Conservation (phyloP, 2,888 invertebrate species). For the Tiphia femorata region DNA sequence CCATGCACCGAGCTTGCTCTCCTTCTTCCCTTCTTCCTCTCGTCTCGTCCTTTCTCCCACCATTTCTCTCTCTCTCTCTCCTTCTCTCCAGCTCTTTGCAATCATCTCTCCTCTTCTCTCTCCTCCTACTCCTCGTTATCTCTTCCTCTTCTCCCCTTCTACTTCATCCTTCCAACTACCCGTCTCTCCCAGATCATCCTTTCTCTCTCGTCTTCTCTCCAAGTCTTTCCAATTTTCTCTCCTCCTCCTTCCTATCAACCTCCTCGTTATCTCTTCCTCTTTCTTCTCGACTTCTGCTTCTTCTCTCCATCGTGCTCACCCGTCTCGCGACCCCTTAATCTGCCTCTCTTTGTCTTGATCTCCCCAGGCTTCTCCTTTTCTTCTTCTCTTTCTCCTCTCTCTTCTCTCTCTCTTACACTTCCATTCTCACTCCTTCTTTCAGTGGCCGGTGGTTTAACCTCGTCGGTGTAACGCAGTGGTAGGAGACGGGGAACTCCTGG, state of each 20-base stretch:
- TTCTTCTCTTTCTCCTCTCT: neutral
- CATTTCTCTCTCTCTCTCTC: neutral
- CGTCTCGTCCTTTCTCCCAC: neutral
- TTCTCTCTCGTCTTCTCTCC: too few species aligned
- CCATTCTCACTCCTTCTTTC: conserved; percentile 9
- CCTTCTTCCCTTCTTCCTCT: neutral
- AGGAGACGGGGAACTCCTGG: conserved; percentile 31
- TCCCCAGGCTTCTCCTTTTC: too few species aligned
- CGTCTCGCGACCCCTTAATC: too few species aligned
- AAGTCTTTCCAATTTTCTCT: too few species aligned
- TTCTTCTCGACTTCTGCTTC: too few species aligned
- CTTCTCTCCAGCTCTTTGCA: conserved; percentile 12
- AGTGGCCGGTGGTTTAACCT: conserved; percentile 20
- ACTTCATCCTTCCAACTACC: neutral
- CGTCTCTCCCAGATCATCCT: too few species aligned
- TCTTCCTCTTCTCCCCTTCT: conserved; percentile 10
- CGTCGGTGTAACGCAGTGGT: conserved; percentile 32
- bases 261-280: too few species aligned
- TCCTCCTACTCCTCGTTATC: conserved; percentile 12
- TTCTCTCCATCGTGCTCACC: too few species aligned
- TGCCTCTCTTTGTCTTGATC: conserved; percentile 3
- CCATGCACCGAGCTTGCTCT: neutral
- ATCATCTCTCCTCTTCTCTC: conserved; percentile 15
- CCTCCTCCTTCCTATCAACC: too few species aligned
- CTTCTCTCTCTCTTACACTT: conserved; percentile 8